Evolutionary conservation across 92 coral and sea anemone genomes (phyloP).

Genomic region (Phenganax stokvisi): DNA sequence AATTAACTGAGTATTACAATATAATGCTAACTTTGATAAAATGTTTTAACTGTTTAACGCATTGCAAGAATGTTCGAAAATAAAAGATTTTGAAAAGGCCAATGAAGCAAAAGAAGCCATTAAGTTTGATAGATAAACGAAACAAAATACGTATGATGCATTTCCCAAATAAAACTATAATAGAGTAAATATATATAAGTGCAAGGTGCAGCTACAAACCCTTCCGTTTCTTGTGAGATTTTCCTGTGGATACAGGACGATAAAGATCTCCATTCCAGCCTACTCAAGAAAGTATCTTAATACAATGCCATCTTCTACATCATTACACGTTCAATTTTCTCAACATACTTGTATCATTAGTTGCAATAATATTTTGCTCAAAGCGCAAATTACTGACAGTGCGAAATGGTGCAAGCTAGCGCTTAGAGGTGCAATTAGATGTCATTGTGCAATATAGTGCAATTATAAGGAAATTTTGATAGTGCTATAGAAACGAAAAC

Average conservation of each 20-base stretch:
- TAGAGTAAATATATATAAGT: slow-evolving; percentile 11
- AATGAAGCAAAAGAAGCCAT: too few relatives aligned
- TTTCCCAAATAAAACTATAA: not conserved
- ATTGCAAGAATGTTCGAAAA: too few relatives aligned
- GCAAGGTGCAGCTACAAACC: slow-evolving; percentile 40
- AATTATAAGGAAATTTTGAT: not conserved
- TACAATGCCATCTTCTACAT: not conserved
- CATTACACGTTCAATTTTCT: not conserved
- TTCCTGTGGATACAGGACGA: slow-evolving; percentile 25
- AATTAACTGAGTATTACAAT: too few relatives aligned
- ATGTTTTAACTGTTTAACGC: too few relatives aligned
- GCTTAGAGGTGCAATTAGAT: not conserved
- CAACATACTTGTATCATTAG: not conserved
- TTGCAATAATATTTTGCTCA: not conserved
- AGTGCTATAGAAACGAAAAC: not conserved
- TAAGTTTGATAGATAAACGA: too few relatives aligned
- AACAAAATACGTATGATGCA: too few relatives aligned
- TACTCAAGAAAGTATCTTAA: slow-evolving; percentile 22
- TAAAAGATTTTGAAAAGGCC: too few relatives aligned
- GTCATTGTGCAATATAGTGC: not conserved
- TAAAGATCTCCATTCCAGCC: slow-evolving; percentile 39
- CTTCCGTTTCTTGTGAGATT: slow-evolving; percentile 40
- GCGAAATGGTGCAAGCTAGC: not conserved
- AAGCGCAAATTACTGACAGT: not conserved
- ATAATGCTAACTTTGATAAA: too few relatives aligned